A percentile compares a stretch with the other conserved stretches of the same genome.
Conservation (phyloP, 2,888 invertebrate species). For the Lissocephala sabroskyi region DNA sequence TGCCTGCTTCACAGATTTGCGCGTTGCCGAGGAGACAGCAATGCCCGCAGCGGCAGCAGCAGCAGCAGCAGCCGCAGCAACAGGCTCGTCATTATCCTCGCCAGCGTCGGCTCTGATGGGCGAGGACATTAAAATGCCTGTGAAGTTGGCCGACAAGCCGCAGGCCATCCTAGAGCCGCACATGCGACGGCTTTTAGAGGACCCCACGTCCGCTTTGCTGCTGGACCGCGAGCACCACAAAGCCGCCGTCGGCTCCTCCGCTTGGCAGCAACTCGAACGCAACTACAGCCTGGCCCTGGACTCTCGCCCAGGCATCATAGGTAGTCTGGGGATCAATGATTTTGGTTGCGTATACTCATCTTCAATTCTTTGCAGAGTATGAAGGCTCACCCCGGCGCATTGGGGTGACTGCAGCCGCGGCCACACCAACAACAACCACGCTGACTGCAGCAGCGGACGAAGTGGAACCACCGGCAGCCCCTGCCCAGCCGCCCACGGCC, state of each 20-base stretch:
- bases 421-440: constrained; percentile 16
- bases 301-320: constrained; percentile 66
- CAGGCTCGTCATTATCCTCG: constrained; percentile 12
- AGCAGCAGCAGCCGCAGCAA: constrained; percentile 25
- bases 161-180: constrained; percentile 19
- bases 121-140: background rate
- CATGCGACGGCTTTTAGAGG: constrained; percentile 25
- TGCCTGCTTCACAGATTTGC: constrained; percentile 46
- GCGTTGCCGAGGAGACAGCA: constrained; percentile 63
- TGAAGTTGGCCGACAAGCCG: constrained; percentile 11
- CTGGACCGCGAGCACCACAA: constrained; percentile 44
- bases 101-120: constrained; percentile 9
- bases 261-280: constrained; percentile 58
- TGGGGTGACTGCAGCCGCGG: constrained; percentile 32
- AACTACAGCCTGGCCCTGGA: constrained; percentile 66
- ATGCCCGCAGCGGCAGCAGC: constrained; percentile 15
- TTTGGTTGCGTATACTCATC: too few relatives aligned
- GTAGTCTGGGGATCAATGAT: constrained; percentile 27
- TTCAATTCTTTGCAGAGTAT: constrained; percentile 32
- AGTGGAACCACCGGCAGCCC: constrained; percentile 34
- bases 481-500: constrained; percentile 25
- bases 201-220: constrained; percentile 6
- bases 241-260: constrained; percentile 27
- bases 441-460: constrained; percentile 34
- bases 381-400: constrained; percentile 50